Evolutionary conservation across 2,113 vertebrate species (phyloP).

Genomic region (Clarias gariepinus): DNA sequence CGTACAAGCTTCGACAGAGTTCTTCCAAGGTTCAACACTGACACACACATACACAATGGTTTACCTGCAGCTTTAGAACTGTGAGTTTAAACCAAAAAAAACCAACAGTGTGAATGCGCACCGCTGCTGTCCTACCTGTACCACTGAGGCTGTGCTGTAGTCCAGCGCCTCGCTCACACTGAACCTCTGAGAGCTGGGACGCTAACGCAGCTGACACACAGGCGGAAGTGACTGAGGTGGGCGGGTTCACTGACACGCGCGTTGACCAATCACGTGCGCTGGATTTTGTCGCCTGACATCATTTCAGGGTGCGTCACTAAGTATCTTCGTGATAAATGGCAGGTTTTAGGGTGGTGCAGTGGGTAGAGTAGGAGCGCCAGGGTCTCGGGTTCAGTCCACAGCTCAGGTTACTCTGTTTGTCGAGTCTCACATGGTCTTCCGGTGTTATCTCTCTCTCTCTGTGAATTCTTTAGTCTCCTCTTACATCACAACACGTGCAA

Average conservation of each 20-base stretch:
- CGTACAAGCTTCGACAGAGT: background rate
- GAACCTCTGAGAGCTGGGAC: conserved; percentile 28
- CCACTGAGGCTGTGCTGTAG: background rate
- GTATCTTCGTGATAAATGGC: background rate
- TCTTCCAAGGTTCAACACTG: background rate
- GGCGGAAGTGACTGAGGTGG: conserved; percentile 68
- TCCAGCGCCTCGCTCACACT: conserved; percentile 36
- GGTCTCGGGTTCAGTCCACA: background rate
- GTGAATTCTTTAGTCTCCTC: background rate
- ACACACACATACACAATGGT: background rate
- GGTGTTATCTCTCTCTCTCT: background rate
- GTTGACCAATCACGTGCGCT: conserved; percentile 59
- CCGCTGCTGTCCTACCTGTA: conserved; percentile 36
- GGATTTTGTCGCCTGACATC: conserved; percentile 42
- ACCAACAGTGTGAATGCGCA: background rate
- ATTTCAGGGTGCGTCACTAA: conserved; percentile 19
- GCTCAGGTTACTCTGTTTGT: background rate
- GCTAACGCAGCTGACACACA: conserved; percentile 66
- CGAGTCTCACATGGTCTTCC: background rate
- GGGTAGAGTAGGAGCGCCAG: background rate
- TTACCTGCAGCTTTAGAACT: background rate
- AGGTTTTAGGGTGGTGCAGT: background rate
- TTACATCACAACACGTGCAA: background rate
- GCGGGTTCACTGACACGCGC: conserved; percentile 44
- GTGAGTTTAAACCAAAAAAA: background rate